Evolutionary conservation across 2,113 vertebrate species (phyloP), one percentile per base, ranked within the genome.

Genomic region (Gymnarchus niloticus): DNA sequence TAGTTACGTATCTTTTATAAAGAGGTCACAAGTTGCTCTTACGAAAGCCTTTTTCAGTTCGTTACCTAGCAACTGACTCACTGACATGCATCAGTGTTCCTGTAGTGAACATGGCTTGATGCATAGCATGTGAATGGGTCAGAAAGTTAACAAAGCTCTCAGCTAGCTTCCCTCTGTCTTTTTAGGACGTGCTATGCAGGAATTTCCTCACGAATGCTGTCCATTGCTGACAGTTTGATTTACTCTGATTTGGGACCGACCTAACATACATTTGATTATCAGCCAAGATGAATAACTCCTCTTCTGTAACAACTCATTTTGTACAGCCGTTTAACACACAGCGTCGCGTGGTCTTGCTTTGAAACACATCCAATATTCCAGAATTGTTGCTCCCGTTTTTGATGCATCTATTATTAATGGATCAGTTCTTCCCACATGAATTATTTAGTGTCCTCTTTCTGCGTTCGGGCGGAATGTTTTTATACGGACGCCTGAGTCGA

Each of bases 371-470:
- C 52, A 21, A 54, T 7, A 57, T 59, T 83, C 56, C 19, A 83
- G 9, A 83, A 83, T 57, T 59, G 7, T 46, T 44, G 56, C 54
- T 83, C 21, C 33, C 23, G 2, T 57, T 57, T 83, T 81, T 83
- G 19, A 46, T 14, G 25, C 23, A 83, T 83, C 19, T 46, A 83
- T 83, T 83, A 83, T 83, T 59, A 10, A 83, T 83, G 56, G 56
- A 9, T 44, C 44, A 56, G 23, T 83, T 54, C 41, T 83, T 3
- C 28, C 37, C 21, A 17, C 56, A 83, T 83, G 28, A 8, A 83
- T 83, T 59, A 83, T 83, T 83, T 25, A 83, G 82, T 19, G 25
- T 23, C 33, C 65, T 37, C 12, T 83, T 83, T 73, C n/a, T 82
- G 81, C 57, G n/a, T 81, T 82, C 33, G 52, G 61, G 61, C 28